These are phyloP conservation scores for Halictus ligatus DNA, from an alignment of 2,888 invertebrate species.

Conservation along the genomic window DNA sequence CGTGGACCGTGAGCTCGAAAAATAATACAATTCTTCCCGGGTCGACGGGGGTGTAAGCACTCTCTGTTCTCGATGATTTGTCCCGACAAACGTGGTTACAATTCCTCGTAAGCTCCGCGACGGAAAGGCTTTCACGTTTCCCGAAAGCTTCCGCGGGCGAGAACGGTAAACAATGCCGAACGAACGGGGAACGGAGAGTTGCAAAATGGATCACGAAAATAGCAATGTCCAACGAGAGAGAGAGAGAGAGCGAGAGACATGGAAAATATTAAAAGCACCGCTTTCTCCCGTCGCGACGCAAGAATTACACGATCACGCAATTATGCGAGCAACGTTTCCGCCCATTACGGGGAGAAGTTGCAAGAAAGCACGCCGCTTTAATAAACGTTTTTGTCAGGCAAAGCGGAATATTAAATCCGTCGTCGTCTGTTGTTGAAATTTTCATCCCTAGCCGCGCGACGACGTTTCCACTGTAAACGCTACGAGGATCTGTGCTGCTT, in stretches of 20 bases:
- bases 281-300: neutral
- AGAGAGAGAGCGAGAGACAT: neutral
- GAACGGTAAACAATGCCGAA: neutral
- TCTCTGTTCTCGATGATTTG: conserved; percentile 4
- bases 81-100: neutral
- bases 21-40: neutral
- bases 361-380: neutral
- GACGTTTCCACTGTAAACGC: neutral
- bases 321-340: neutral
- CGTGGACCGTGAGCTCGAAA: neutral
- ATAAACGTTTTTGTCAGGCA: neutral
- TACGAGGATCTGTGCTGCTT: neutral
- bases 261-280: neutral
- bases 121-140: too few relatives aligned
- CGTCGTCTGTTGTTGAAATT: neutral
- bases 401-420: neutral
- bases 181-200: neutral
- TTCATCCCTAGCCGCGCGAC: neutral
- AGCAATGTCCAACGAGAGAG: neutral
- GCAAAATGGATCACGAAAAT: neutral
- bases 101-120: neutral
- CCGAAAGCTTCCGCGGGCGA: neutral
- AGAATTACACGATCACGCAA: neutral
- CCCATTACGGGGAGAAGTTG: neutral
- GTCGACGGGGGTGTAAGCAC: neutral